Conservation (phyloP, 2,888 invertebrate genomes). For the Chironomus tentans region DNA sequence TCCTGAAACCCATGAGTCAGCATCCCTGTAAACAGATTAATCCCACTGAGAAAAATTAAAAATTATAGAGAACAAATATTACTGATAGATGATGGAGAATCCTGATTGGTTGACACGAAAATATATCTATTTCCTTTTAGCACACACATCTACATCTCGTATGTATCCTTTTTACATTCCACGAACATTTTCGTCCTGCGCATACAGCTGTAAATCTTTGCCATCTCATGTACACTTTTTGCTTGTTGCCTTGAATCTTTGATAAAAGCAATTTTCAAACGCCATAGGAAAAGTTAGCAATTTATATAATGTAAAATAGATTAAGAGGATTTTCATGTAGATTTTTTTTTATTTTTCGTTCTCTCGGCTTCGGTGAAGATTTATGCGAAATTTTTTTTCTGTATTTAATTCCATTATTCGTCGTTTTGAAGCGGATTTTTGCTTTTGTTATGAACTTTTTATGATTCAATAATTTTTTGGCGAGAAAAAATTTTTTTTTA, state of each 20-base stretch:
- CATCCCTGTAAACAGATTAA: constrained; percentile 19
- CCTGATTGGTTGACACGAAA: constrained; percentile 11
- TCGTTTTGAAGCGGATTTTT: no score
- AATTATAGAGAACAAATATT: constrained; percentile 20
- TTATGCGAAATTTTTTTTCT: neutral
- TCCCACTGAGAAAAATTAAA: constrained; percentile 24
- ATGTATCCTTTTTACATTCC: constrained; percentile 1
- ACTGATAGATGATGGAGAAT: constrained; percentile 15
- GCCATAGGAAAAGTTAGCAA: constrained; percentile 20
- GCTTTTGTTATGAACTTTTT: no score
- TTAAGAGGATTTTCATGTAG: constrained; percentile 14
- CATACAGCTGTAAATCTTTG: constrained; percentile 10
- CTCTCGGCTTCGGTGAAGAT: neutral
- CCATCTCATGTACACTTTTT: constrained; percentile 11
- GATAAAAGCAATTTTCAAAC: constrained; percentile 14
- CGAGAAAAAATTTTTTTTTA: no score
- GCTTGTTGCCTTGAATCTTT: constrained; percentile 14
- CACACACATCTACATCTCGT: neutral
- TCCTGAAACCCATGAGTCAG: neutral
- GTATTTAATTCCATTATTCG: no score
- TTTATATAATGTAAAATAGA: constrained; percentile 19
- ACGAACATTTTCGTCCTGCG: constrained; percentile 5
- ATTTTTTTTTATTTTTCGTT: neutral
- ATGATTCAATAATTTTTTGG: no score
- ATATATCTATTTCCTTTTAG: neutral